phyloP scores from a whole-genome alignment of 2,113 vertebrate genomes.

The Psittacus erithacus region DNA sequence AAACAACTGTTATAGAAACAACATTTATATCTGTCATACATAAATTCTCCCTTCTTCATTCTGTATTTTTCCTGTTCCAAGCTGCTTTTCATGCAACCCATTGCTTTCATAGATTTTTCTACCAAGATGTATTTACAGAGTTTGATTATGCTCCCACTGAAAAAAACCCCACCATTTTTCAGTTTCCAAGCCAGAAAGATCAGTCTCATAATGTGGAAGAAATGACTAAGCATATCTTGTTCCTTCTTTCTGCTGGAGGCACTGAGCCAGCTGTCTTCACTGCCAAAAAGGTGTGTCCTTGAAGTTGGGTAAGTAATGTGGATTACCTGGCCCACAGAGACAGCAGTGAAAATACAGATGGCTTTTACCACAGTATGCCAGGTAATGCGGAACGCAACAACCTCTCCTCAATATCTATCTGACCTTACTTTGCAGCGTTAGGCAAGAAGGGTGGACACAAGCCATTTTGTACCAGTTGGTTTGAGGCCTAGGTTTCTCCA shows the following conservation, averaged over 20 bases:
- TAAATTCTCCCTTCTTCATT: not conserved
- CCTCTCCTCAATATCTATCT: not conserved
- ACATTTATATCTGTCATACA: not conserved
- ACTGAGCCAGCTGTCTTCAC: not conserved
- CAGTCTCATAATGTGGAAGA: not conserved
- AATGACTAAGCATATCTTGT: conserved; percentile 19
- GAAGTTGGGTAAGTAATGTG: not conserved
- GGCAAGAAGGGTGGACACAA: not conserved
- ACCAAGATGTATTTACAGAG: not conserved
- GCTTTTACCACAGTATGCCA: not conserved
- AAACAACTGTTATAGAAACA: not conserved
- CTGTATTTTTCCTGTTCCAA: not conserved
- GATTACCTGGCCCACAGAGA: not conserved
- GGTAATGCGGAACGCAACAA: not conserved
- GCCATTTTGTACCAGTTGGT: not conserved
- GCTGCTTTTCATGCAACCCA: not conserved
- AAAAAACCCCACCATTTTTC: not conserved
- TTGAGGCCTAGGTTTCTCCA: not conserved
- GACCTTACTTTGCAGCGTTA: not conserved
- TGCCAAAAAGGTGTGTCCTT: not conserved
- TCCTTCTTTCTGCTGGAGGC: not conserved
- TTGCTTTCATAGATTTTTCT: conserved; percentile 19
- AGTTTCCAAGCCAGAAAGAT: not conserved
- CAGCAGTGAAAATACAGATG: not conserved
- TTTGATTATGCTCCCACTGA: not conserved